These are phyloP conservation scores for Agelaius tricolor DNA, from an alignment of 2,113 vertebrate species.

Conservation along the genomic window DNA sequence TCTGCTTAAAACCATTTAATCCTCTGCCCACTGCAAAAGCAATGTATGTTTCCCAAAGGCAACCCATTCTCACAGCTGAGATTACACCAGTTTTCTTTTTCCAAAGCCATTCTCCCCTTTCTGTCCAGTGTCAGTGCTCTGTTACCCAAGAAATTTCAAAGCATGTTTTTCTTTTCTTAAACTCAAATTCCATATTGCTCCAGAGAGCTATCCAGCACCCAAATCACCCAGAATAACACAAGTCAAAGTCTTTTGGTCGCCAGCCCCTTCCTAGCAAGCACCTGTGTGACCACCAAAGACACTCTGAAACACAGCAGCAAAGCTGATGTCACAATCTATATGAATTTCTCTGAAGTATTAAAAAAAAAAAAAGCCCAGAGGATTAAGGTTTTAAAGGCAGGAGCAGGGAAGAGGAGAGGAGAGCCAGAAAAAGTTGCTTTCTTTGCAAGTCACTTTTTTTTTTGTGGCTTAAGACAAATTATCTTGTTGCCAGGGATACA, in stretches of 20 bases:
- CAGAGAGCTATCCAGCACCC: neutral
- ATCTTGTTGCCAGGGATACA: neutral
- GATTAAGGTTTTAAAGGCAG: neutral
- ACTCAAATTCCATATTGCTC: neutral
- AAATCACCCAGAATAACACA: neutral
- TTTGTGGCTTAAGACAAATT: neutral
- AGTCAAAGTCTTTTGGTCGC: neutral
- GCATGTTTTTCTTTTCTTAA: neutral
- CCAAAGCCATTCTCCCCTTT: neutral
- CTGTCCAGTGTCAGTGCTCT: neutral
- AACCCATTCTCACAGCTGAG: rapidly evolving
- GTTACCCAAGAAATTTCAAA: neutral
- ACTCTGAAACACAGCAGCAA: neutral
- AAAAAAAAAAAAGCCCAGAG: neutral
- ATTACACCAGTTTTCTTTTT: neutral
- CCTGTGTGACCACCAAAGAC: neutral
- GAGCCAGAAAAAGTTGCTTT: neutral
- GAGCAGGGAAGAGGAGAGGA: neutral
- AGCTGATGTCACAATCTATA: neutral
- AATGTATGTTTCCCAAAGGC: neutral
- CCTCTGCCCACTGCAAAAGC: neutral
- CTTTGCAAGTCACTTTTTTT: neutral
- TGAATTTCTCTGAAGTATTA: neutral
- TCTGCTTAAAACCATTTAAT: neutral
- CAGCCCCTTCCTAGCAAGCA: neutral